Evolutionary conservation across 2,888 invertebrate species (phyloP).

Genomic region (Unio pictorum): DNA sequence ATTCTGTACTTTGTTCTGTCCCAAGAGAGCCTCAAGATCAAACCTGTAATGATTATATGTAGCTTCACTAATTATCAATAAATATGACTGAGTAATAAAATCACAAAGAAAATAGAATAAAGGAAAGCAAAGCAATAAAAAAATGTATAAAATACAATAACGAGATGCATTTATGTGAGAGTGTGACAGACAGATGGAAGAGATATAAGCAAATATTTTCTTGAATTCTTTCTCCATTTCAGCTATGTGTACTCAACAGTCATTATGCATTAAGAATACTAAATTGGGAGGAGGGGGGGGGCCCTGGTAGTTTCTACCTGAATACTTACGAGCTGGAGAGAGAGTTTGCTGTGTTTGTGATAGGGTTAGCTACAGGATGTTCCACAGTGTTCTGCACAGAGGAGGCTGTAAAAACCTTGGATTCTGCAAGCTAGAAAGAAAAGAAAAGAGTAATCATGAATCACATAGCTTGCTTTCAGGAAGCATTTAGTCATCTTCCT

Average conservation of each 20-base stretch:
- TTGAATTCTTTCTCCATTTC: no score
- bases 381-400: slow-evolving; percentile 37
- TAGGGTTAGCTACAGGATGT: slow-evolving; percentile 26
- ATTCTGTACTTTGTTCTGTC: slow-evolving; percentile 48
- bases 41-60: slow-evolving; percentile 44
- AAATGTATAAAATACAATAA: no score
- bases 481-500: no score
- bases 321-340: slow-evolving; percentile 31
- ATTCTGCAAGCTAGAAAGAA: slow-evolving; percentile 81
- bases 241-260: no score
- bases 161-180: no score
- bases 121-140: background rate
- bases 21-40: slow-evolving; percentile 52
- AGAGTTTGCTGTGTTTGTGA: slow-evolving; percentile 32
- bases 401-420: slow-evolving; percentile 91
- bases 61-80: background rate
- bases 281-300: no score
- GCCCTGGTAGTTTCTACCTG: background rate
- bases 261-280: no score
- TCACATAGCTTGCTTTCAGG: no score
- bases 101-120: background rate
- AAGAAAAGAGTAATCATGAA: background rate
- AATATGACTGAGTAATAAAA: background rate
- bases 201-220: no score
- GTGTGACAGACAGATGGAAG: no score